Evolutionary conservation across 1,140 invertebrate genomes (phyloP), one percentile per base, ranked within the genome.

Genomic region (Notospermus geniculatus): DNA sequence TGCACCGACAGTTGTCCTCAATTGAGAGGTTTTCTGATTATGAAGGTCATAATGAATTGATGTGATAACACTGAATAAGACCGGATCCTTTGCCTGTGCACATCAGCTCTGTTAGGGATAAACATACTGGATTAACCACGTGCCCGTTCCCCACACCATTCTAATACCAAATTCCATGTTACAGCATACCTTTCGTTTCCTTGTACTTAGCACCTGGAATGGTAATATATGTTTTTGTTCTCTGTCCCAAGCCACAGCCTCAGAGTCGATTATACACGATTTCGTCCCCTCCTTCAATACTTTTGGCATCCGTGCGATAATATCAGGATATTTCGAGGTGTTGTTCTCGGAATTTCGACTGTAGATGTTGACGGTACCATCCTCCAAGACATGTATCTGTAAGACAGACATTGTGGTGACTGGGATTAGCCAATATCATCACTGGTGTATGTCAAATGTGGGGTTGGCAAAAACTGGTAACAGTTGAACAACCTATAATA

Each of bases 331-430:
- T 76, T 99, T 99, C 27, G 86, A 86, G 0, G 97, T 99, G 79
- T 98, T 98, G 77, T 99, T 88, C 84, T 99, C 97, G 78, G 97
- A 96, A 84, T 99, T 99, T 58, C 97, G 83, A 76, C 94, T 98
- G 80, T 91, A 99, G 62, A 99, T 92, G 36, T 81, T 86, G 1
- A 95, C 84, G 17, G 85, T 83, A 0, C 89, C 77, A 68, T 71
- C 63, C 56, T 80, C 76, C 32, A 78, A 57, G 9, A 79, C 41
- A 68, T 80, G 78, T 30, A 79, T 81, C 77, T 91, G 68, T 41
- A 71, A 66, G 59, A 36, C 5, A 36, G 32, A 36, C 32, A 36
- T 36, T 36, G 32, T 7, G 4, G 4, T 15, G 15, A 36, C 15
- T 4, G 4, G 15, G 32, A 36, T 36, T 15, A 15, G 15, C 4